Evolutionary conservation across 92 coral and sea anemone genomes (phyloP).

Genomic region (Bergia puertoricense): DNA sequence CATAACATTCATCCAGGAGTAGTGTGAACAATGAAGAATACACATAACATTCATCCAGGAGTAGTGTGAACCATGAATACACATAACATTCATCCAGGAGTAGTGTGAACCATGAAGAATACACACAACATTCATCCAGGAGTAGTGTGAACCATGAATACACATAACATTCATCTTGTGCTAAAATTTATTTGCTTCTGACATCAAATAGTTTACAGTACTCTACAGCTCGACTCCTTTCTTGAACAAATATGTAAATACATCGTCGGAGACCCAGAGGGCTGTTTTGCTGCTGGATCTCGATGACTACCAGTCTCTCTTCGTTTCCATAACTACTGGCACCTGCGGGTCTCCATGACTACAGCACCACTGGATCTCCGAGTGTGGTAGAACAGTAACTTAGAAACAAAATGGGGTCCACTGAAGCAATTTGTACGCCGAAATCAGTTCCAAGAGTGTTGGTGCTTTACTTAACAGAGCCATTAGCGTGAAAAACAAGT

Average conservation of each 20-base stretch:
- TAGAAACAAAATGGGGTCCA: neutral
- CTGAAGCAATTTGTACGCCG: neutral
- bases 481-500: too few relatives aligned
- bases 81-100: too few relatives aligned
- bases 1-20: too few relatives aligned
- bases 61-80: too few relatives aligned
- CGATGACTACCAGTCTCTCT: too few relatives aligned
- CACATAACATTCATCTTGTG: slow-evolving; percentile 30
- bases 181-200: slow-evolving; percentile 90
- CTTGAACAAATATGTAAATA: slow-evolving; percentile 36
- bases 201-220: slow-evolving; percentile 79
- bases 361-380: neutral
- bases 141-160: too few relatives aligned
- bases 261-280: neutral
- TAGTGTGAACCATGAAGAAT: too few relatives aligned
- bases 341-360: neutral
- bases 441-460: neutral
- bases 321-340: neutral
- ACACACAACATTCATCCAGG: too few relatives aligned
- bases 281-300: neutral
- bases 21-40: too few relatives aligned
- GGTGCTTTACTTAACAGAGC: neutral
- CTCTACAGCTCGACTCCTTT: slow-evolving; percentile 45
- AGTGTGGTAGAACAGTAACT: neutral
- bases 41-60: too few relatives aligned